Base-by-base conservation (phyloP, 2,888 invertebrate genomes). In the Troides aeacus region DNA sequence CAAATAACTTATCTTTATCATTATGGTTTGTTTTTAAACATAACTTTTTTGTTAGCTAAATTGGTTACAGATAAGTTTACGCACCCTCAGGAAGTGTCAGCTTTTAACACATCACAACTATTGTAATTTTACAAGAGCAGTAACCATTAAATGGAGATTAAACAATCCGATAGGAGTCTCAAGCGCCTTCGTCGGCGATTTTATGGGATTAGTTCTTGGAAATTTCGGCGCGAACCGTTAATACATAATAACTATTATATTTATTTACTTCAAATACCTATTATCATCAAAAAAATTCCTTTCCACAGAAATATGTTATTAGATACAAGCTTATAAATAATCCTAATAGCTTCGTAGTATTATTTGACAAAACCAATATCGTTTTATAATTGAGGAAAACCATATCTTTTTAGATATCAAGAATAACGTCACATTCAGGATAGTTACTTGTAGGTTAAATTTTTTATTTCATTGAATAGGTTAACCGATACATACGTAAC, bases 31-130 rank as follows among this genome's bases (percentile, higher is more conserved):
- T 15, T 50, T 50, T 15, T 50, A 17, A 23, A 15, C 50, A 50
- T 18, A 50, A 50, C 15, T 50, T 46, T 46, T 10, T 2, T 15
- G 10, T 46, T 46, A 10, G 17, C 17, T 2, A 15, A 50, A 50
- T 50, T 5, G 18, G 15, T 50, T 15, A 50, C 15, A 50, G 50
- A 50, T 50, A 50, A 39, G 4, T 50, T 50, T 50, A 50, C 50
- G 15, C 50, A 36, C 17, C 42, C 57, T 46, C 84, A 85, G 85
- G 85, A 87, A 87, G 86, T 85, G 87, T 88, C 81, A 79, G 82
- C 88, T 85, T 87, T 90, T 89, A 89, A 85, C 90, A 88, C 89
- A 84, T 89, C 87, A 87, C 86, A 88, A 88, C 88, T 87, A 86
- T 81, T 86, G 69, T 69, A 66, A 83, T 88, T 88, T 86, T 86